Evolutionary conservation across 2,113 vertebrate genomes (phyloP), one percentile per base, ranked within the genome.

Genomic region (Anarrhichthys ocellatus): DNA sequence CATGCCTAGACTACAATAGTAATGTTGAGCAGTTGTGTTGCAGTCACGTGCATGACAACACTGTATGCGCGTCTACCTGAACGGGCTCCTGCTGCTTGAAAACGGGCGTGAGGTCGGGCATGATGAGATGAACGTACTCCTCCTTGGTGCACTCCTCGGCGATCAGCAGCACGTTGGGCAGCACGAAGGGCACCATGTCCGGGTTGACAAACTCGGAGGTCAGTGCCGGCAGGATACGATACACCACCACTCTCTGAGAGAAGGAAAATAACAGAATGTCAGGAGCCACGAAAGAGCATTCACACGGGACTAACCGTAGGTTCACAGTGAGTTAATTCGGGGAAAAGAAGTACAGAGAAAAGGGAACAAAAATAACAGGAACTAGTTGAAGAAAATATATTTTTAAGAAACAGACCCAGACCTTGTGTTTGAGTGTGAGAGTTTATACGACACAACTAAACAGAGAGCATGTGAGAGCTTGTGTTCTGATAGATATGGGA

Each of bases 91-190:
- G 98, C 88, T 99, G 98, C 87, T 97, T 98, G 95, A 99, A 99
- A 75, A 99, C 97, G 58, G 98, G 98, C 6, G 96, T 94, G 81
- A 99, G 97, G 88, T 99, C 98, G 36, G 98, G 98, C 66, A 99
- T 80, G 91, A 99, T 95, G 72, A 99, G 96, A 59, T 94, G 97
- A 17, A 97, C 2, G 13, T 99, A 99, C 75, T 99, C 98, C 75
- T 99, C 98, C 95, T 99, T 99, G 88, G 97, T 98, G 91, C 98
- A 99, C 67, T 99, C 97, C 79, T 99, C 98, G 1, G 98, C 98
- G 75, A 99, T 99, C 5, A 99, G 94, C 80, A 99, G 96, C 90
- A 99, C 98, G 0, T 99, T 99, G 76, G 98, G 98, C 80, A 99
- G 93, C 83, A 99, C 97, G 73, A 99, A 99, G 56, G 98, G 98